Evolutionary conservation across 2,888 invertebrate genomes (phyloP).

Genomic region (Andricus quercusramuli): DNA sequence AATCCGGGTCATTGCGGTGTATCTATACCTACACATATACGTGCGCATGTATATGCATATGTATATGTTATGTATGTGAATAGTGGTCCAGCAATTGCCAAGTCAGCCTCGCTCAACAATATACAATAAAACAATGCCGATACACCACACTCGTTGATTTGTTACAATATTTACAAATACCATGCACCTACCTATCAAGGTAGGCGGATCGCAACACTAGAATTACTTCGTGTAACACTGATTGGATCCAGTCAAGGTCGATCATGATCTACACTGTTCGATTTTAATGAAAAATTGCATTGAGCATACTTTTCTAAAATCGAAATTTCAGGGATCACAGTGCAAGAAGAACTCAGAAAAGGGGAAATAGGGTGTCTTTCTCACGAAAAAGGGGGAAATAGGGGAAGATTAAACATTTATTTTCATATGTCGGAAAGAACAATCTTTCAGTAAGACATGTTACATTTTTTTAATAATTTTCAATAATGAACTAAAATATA

Average conservation of each 20-base stretch:
- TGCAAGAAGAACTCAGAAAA: no score
- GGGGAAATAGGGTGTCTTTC: no score
- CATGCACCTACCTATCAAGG: constrained; percentile 45
- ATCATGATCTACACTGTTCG: constrained; percentile 72
- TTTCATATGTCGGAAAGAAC: no score
- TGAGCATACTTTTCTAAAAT: no score
- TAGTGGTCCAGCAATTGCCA: constrained; percentile 47
- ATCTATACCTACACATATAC: constrained; percentile 17
- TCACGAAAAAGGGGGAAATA: no score
- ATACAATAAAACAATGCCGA: constrained; percentile 54
- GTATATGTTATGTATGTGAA: background rate
- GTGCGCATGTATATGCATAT: no score
- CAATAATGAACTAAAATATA: no score
- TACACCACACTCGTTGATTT: constrained; percentile 54
- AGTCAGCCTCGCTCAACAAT: constrained; percentile 48
- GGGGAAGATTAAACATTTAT: no score
- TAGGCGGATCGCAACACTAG: constrained; percentile 49
- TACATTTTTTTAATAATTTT: no score
- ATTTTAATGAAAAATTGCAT: constrained; percentile 52
- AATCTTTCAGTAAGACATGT: no score
- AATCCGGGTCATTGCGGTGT: constrained; percentile 57
- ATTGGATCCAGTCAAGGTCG: constrained; percentile 72
- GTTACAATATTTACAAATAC: constrained; percentile 64
- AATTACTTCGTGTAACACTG: constrained; percentile 53
- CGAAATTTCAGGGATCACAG: no score